Evolutionary conservation across 2,888 invertebrate genomes (phyloP).

Genomic region (Mayetiola destructor): DNA sequence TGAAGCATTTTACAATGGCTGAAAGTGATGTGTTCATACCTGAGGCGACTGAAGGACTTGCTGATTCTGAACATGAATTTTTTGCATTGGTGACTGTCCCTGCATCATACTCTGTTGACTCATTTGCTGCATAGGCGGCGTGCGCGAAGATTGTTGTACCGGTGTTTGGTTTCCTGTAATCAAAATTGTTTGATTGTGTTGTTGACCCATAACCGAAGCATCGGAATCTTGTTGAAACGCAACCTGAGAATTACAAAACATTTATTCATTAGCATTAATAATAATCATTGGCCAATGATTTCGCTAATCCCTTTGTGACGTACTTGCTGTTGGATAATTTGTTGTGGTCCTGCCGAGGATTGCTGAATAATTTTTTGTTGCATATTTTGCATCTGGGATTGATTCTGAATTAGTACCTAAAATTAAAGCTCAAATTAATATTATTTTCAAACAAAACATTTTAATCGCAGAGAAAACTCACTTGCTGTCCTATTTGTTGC

Average conservation of each 20-base stretch:
- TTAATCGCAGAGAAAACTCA: too few relatives aligned
- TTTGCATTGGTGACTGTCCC: conserved; percentile 14
- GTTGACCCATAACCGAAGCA: not conserved
- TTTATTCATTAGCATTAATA: too few relatives aligned
- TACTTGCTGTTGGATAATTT: too few relatives aligned
- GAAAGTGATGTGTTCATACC: conserved; percentile 18
- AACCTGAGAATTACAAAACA: too few relatives aligned
- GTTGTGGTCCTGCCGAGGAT: too few relatives aligned
- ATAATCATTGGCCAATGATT: too few relatives aligned
- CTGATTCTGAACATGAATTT: conserved; percentile 22
- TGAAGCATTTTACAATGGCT: conserved; percentile 19
- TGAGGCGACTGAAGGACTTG: conserved; percentile 13
- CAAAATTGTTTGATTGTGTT: not conserved
- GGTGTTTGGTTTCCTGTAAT: conserved; percentile 16
- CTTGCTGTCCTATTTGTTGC: not conserved
- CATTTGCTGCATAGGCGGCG: not conserved
- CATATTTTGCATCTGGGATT: conserved; percentile 21
- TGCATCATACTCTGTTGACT: not conserved
- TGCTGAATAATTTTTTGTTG: too few relatives aligned
- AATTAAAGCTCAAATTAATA: too few relatives aligned
- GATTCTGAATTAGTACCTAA: not conserved
- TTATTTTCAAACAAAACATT: too few relatives aligned
- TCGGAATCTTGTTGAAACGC: too few relatives aligned
- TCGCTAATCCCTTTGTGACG: too few relatives aligned
- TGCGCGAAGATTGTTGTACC: not conserved